Conservation (phyloP, 2,888 invertebrate species). For the Exocentrus adspersus region DNA sequence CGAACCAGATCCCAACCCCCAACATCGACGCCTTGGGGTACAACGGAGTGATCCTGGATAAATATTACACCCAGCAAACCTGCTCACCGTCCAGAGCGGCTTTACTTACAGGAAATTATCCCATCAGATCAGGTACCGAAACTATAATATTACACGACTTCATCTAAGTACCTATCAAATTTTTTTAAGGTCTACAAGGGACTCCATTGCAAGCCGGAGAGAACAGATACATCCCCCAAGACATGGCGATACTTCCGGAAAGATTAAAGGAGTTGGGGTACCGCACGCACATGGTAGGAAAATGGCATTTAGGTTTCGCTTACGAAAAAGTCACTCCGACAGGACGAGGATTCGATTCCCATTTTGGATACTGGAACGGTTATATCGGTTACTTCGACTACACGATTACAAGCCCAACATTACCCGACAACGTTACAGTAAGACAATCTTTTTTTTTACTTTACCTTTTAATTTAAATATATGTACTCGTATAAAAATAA, state of each 20-base stretch:
- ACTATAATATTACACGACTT: not conserved
- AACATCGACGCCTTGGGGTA: constrained; percentile 89
- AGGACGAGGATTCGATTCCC: constrained; percentile 79
- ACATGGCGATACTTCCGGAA: constrained; percentile 66
- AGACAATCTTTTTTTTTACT: constrained; percentile 5
- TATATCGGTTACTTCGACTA: constrained; percentile 79
- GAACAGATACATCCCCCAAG: constrained; percentile 74
- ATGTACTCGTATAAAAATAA: not conserved
- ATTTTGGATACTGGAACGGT: constrained; percentile 87
- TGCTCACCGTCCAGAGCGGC: constrained; percentile 89
- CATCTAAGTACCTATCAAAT: not conserved
- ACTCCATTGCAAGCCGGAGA: constrained; percentile 73
- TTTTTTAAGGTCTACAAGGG: constrained; percentile 67
- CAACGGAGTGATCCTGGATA: constrained; percentile 84
- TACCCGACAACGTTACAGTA: constrained; percentile 25
- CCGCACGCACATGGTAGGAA: constrained; percentile 80
- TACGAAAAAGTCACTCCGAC: constrained; percentile 74
- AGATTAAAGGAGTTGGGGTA: constrained; percentile 76
- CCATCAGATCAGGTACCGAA: constrained; percentile 77
- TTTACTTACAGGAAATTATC: constrained; percentile 86
- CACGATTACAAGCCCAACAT: constrained; percentile 22
- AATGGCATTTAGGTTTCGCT: constrained; percentile 87
- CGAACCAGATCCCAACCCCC: constrained; percentile 86
- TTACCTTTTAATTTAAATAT: not conserved
- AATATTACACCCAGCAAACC: constrained; percentile 85